These are phyloP conservation scores for Heliornis fulica DNA, from an alignment of 2,113 vertebrate genomes.

Conservation along the genomic window DNA sequence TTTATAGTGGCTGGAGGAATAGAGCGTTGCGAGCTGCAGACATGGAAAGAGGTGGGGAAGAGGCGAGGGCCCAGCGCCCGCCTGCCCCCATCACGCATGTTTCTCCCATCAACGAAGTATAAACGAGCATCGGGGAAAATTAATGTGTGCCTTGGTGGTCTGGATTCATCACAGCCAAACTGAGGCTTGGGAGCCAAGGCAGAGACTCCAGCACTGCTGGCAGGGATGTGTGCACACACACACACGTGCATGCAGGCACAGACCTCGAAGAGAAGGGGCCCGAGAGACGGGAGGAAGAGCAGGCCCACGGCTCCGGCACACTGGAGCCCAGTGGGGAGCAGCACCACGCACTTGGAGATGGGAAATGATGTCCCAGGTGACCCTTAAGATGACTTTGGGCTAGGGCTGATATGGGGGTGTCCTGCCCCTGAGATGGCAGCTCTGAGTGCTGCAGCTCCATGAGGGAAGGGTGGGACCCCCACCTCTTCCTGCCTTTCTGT, in stretches of 20 bases:
- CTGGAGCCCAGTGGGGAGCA: background rate
- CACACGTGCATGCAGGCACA: background rate
- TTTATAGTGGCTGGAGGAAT: slow-evolving; percentile 52
- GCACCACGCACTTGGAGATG: background rate
- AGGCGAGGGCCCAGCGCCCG: slow-evolving; percentile 30
- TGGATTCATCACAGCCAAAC: slow-evolving; percentile 65
- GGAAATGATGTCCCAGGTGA: background rate
- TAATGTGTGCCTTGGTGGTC: slow-evolving; percentile 76
- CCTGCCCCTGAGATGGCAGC: background rate
- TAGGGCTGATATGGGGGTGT: fast-evolving
- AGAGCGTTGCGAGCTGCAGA: slow-evolving; percentile 53
- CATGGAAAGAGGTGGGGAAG: slow-evolving; percentile 53
- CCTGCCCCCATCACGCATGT: slow-evolving; percentile 65
- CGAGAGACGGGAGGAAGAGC: background rate
- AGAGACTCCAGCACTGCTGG: slow-evolving; percentile 52
- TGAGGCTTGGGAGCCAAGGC: slow-evolving; percentile 57
- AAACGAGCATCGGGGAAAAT: slow-evolving; percentile 77
- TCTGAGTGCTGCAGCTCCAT: background rate
- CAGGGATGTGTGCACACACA: slow-evolving; percentile 1
- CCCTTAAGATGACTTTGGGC: fast-evolving
- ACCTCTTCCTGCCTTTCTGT: background rate
- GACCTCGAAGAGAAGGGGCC: background rate
- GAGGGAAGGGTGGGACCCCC: fast-evolving
- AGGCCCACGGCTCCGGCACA: background rate
- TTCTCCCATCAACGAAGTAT: slow-evolving; percentile 75